These are phyloP conservation scores for Pica pica DNA, from an alignment of 2,113 vertebrate species.

Conservation along the genomic window DNA sequence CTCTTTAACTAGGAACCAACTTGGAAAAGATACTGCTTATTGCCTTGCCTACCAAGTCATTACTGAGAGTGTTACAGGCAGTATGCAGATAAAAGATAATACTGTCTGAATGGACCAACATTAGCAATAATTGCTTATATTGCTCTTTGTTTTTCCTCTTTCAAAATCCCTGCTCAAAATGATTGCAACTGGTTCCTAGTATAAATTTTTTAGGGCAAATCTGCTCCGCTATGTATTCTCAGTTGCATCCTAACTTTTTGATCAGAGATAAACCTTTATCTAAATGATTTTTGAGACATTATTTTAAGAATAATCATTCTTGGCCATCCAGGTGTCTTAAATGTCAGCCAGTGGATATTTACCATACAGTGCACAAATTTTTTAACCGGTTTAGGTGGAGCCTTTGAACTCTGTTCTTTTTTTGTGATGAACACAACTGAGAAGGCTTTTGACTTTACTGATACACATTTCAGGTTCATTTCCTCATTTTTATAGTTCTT, in stretches of 20 bases:
- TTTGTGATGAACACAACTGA: neutral
- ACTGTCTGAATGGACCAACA: neutral
- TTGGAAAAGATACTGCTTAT: neutral
- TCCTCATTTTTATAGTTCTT: neutral
- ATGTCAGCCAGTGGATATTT: neutral
- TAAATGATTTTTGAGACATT: neutral
- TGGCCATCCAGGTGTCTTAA: neutral
- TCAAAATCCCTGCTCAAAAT: neutral
- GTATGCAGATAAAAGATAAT: neutral
- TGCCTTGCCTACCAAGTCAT: slow-evolving; percentile 12
- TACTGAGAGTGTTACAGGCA: neutral
- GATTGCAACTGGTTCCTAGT: neutral
- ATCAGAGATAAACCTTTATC: neutral
- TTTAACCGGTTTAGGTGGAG: neutral
- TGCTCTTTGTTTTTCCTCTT: slow-evolving; percentile 3
- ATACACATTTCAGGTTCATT: neutral
- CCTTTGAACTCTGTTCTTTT: neutral
- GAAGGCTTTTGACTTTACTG: neutral
- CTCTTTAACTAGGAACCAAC: neutral
- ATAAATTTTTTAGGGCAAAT: neutral
- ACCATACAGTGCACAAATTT: neutral
- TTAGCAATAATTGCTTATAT: neutral
- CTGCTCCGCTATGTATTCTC: neutral
- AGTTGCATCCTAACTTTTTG: neutral
- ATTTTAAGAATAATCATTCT: neutral